phyloP scores from a whole-genome alignment of 2,113 vertebrate genomes.

The Mola mola region DNA sequence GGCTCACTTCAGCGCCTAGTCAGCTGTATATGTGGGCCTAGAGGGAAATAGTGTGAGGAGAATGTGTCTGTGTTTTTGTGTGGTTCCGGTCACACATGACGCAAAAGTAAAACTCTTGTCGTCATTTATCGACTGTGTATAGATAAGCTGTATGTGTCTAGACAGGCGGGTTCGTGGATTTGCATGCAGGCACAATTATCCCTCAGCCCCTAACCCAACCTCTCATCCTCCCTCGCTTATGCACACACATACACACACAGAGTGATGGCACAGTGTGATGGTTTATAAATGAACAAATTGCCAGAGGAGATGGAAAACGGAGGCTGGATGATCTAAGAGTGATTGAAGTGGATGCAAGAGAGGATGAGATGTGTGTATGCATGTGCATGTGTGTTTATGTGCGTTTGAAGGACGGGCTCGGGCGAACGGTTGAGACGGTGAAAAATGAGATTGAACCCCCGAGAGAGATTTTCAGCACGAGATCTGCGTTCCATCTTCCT shows the following conservation, averaged over 20 bases:
- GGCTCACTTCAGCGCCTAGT: conserved; percentile 31
- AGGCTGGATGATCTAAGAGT: conserved; percentile 73
- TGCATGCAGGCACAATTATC: conserved; percentile 65
- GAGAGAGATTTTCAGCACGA: conserved; percentile 50
- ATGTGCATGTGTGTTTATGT: conserved; percentile 1
- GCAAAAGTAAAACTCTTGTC: neutral
- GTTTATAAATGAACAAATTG: conserved; percentile 77
- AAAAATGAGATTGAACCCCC: conserved; percentile 63
- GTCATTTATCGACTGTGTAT: conserved; percentile 47
- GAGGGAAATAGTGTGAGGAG: conserved; percentile 28
- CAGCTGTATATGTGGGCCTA: conserved; percentile 30
- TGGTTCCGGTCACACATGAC: conserved; percentile 13
- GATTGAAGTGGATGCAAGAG: conserved; percentile 73
- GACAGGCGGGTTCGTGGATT: conserved; percentile 48
- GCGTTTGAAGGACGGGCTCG: conserved; percentile 40
- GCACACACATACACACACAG: conserved; percentile 19
- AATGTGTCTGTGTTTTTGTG: conserved; percentile 35
- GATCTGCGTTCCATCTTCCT: conserved; percentile 9
- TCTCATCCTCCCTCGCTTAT: conserved; percentile 23
- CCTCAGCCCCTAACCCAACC: conserved; percentile 26
- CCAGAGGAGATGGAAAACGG: conserved; percentile 64
- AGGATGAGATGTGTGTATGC: conserved; percentile 24
- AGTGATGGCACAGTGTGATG: conserved; percentile 53
- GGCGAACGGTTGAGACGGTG: conserved; percentile 40
- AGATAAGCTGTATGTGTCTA: conserved; percentile 66